phyloP scores from a whole-genome alignment of 2,797 vertebrate genomes.

The Takifugu rubripes region DNA sequence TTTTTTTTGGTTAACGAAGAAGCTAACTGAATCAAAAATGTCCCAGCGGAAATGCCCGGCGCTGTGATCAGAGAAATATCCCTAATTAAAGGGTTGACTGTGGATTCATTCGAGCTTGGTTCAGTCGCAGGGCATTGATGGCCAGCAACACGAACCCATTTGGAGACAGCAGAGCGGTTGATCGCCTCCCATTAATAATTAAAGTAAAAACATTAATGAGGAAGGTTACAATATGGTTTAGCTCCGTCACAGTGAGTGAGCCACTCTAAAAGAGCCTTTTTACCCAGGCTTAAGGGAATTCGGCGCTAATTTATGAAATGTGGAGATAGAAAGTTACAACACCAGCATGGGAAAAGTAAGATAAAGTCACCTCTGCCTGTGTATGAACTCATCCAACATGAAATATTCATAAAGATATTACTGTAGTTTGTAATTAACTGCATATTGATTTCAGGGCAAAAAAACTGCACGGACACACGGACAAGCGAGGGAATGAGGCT shows the following conservation, averaged over 20 bases:
- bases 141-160: neutral
- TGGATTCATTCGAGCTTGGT: slow-evolving; percentile 6
- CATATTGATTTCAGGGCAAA: slow-evolving; percentile 21
- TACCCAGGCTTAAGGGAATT: slow-evolving; percentile 28
- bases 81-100: too few relatives aligned
- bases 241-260: slow-evolving; percentile 23
- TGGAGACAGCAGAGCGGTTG: slow-evolving; percentile 50
- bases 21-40: too few relatives aligned
- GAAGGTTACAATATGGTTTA: slow-evolving; percentile 59
- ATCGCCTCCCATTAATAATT: slow-evolving; percentile 71
- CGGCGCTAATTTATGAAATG: slow-evolving; percentile 3
- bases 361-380: slow-evolving; percentile 18
- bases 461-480: slow-evolving; percentile 10
- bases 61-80: too few relatives aligned
- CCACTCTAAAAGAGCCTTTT: slow-evolving; percentile 14
- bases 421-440: slow-evolving; percentile 23
- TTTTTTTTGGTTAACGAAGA: too few relatives aligned
- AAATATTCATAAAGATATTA: slow-evolving; percentile 23
- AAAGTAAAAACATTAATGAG: slow-evolving; percentile 69
- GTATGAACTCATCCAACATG: slow-evolving; percentile 5
- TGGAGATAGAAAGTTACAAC: slow-evolving; percentile 12
- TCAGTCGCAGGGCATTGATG: slow-evolving; percentile 20
- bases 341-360: slow-evolving; percentile 10
- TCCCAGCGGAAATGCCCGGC: too few relatives aligned
- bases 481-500: slow-evolving; percentile 10